Conservation (phyloP, 2,888 invertebrate species). For the Acrocyrtus sp. region DNA sequence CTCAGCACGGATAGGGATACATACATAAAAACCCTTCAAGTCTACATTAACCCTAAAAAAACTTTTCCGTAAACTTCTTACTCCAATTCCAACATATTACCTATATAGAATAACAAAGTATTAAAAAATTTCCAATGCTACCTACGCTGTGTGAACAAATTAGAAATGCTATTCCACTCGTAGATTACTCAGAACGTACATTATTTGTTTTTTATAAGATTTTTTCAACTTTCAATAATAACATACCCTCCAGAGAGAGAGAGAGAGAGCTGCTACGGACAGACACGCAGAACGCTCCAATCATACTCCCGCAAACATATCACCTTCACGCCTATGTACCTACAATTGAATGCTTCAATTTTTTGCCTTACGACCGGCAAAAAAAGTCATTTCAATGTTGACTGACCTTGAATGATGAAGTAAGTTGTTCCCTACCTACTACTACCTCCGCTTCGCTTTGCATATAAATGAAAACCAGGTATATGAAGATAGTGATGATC, state of each 20-base stretch:
- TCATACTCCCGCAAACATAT: slow-evolving; percentile 28
- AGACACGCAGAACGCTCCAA: no score
- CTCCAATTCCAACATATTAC: no score
- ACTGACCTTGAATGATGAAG: slow-evolving; percentile 54
- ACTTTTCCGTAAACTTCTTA: no score
- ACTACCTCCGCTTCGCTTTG: neutral
- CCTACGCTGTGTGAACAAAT: no score
- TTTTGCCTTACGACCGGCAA: slow-evolving; percentile 60
- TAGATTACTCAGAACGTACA: no score
- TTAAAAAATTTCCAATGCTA: no score
- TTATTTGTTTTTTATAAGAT: neutral
- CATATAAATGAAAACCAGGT: neutral
- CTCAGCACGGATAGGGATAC: no score
- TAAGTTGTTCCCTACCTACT: slow-evolving; percentile 14
- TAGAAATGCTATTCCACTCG: no score
- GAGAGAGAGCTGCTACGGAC: no score
- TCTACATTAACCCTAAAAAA: no score
- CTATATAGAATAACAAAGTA: no score
- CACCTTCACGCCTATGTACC: slow-evolving; percentile 63
- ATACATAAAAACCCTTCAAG: no score
- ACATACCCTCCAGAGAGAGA: neutral
- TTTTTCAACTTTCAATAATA: neutral
- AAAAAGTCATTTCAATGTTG: slow-evolving; percentile 48
- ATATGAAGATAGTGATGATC: neutral
- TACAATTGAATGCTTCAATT: slow-evolving; percentile 61